These are phyloP conservation scores for Etheostoma perlongum DNA, from an alignment of 2,797 vertebrate genomes.

Conservation along the genomic window DNA sequence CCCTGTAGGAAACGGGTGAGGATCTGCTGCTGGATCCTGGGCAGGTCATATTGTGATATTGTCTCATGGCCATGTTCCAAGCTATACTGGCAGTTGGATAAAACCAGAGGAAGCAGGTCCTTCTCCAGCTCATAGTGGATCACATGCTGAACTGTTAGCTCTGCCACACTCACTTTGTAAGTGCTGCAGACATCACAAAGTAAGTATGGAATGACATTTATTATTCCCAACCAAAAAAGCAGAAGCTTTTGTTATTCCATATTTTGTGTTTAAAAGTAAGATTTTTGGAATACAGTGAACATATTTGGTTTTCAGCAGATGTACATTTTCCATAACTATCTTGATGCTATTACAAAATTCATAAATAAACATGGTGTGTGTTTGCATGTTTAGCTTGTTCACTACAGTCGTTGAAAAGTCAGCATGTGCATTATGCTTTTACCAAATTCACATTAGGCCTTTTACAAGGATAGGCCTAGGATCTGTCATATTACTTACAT, in stretches of 20 bases:
- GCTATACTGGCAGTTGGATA: slow-evolving; percentile 92
- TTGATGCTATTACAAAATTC: neutral
- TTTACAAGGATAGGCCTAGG: neutral
- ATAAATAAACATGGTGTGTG: neutral
- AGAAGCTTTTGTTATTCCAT: too few relatives aligned
- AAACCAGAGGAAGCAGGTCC: slow-evolving; percentile 88
- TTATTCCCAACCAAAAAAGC: neutral
- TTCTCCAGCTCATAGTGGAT: slow-evolving; percentile 89
- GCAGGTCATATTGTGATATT: slow-evolving; percentile 86
- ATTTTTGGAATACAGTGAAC: neutral
- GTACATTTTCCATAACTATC: neutral
- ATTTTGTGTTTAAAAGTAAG: too few relatives aligned
- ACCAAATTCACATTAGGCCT: neutral
- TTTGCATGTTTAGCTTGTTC: neutral
- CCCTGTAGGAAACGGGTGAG: slow-evolving; percentile 88
- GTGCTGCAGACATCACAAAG: slow-evolving; percentile 63
- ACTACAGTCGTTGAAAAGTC: neutral
- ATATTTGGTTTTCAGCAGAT: neutral
- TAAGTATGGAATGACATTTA: neutral
- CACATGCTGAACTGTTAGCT: slow-evolving; percentile 88
- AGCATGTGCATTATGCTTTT: neutral
- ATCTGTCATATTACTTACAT: neutral
- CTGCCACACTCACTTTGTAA: slow-evolving; percentile 81
- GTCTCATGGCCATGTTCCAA: slow-evolving; percentile 87
- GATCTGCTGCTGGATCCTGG: slow-evolving; percentile 90